A percentile compares a stretch with the other conserved stretches of the same genome.
Conservation (phyloP, 1,140 invertebrate genomes). For the Sinonovacula constricta region DNA sequence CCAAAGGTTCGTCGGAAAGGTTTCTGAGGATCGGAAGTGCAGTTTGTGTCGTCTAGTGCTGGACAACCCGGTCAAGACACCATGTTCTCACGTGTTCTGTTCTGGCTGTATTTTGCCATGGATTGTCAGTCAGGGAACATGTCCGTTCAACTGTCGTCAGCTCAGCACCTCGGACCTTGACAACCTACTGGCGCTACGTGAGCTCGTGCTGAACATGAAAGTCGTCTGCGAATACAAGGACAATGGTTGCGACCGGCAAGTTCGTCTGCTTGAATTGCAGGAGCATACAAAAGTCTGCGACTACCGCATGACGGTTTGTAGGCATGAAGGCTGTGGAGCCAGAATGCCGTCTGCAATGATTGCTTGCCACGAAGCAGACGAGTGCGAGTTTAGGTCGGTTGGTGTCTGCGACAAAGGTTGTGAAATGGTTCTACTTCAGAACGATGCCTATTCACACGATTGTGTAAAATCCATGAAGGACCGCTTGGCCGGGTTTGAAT, state of each 20-base stretch:
- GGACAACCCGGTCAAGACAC: constrained; percentile 62
- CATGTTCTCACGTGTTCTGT: constrained; percentile 66
- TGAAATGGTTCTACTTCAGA: constrained; percentile 53
- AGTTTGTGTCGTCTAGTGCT: constrained; percentile 60
- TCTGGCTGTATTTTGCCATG: constrained; percentile 67
- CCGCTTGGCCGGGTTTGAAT: constrained; percentile 49
- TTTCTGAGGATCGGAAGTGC: constrained; percentile 66
- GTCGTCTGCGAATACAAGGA: constrained; percentile 61
- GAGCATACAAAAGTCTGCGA: constrained; percentile 56
- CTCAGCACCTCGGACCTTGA: constrained; percentile 59
- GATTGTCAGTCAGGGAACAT: constrained; percentile 59
- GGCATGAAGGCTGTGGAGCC: constrained; percentile 55
- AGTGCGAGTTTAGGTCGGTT: constrained; percentile 56
- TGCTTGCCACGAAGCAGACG: constrained; percentile 49
- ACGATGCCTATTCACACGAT: constrained; percentile 45
- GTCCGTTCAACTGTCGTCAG: constrained; percentile 57
- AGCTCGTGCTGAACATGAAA: constrained; percentile 62
- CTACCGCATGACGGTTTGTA: constrained; percentile 53
- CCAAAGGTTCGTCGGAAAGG: constrained; percentile 60
- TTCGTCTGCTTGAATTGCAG: constrained; percentile 58
- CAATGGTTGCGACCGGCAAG: constrained; percentile 54
- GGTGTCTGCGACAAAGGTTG: constrained; percentile 65
- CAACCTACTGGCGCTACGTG: constrained; percentile 59
- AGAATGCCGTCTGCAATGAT: constrained; percentile 38
- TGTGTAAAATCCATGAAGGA: constrained; percentile 57